phyloP scores from a whole-genome alignment of 2,113 vertebrate genomes.

The Coreoperca whiteheadi region DNA sequence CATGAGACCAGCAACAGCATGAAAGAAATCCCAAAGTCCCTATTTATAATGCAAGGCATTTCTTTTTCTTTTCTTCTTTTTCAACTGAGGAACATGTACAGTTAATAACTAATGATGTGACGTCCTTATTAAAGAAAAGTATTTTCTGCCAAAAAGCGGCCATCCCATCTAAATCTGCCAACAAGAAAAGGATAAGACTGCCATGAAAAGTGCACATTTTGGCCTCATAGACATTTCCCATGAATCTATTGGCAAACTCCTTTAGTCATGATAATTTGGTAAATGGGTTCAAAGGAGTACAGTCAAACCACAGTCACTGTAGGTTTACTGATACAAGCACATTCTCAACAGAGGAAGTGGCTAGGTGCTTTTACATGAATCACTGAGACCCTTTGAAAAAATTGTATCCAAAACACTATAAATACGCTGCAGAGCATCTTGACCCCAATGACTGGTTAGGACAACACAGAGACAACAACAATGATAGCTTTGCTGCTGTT shows the following conservation, averaged over 20 bases:
- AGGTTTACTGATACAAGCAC: slow-evolving; percentile 55
- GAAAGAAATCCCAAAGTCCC: background rate
- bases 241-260: background rate
- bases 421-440: slow-evolving; percentile 54
- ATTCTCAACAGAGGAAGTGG: slow-evolving; percentile 77
- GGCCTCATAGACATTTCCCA: background rate
- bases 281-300: slow-evolving; percentile 40
- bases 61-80: background rate
- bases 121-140: background rate
- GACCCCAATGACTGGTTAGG: slow-evolving; percentile 42
- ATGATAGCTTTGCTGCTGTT: slow-evolving; percentile 68
- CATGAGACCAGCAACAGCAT: slow-evolving; percentile 41
- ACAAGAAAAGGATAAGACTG: background rate
- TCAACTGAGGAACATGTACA: background rate
- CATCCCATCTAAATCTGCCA: background rate
- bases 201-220: background rate
- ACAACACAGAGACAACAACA: slow-evolving; percentile 59
- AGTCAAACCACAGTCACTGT: slow-evolving; percentile 39
- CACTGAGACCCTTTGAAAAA: slow-evolving; percentile 57
- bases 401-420: slow-evolving; percentile 60
- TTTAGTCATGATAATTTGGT: background rate
- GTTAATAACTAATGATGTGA: background rate
- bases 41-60: background rate
- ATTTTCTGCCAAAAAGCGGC: background rate
- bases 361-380: slow-evolving; percentile 82